These are phyloP conservation scores for Zaprionus gabonicus DNA, from an alignment of 1,140 invertebrate genomes.

Conservation along the genomic window DNA sequence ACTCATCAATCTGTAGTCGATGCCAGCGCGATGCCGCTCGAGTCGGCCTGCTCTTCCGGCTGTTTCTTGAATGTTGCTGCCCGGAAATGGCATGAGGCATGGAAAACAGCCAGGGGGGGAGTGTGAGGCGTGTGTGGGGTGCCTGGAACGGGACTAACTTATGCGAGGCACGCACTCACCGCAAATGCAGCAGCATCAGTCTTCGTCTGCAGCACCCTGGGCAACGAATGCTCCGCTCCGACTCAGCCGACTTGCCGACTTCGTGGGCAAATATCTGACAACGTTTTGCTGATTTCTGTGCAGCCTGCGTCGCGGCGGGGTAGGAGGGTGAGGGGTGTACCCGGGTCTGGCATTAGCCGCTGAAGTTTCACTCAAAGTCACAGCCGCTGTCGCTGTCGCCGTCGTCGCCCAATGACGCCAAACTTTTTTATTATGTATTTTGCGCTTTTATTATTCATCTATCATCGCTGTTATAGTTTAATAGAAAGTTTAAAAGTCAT, in stretches of 20 bases:
- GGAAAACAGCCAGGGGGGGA: neutral
- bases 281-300: conserved; percentile 55
- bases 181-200: conserved; percentile 81
- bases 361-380: conserved; percentile 42
- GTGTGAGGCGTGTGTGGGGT: neutral
- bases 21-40: conserved; percentile 44
- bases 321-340: conserved; percentile 2
- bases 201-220: conserved; percentile 57
- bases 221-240: conserved; percentile 16
- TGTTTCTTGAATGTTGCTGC: conserved; percentile 24
- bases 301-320: conserved; percentile 16
- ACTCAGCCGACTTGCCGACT: conserved; percentile 6
- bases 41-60: conserved; percentile 55
- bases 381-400: conserved; percentile 46
- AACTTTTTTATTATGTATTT: conserved; percentile 83
- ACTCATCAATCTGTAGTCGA: conserved; percentile 79
- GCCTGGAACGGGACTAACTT: conserved; percentile 58
- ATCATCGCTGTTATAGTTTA: conserved; percentile 82
- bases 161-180: conserved; percentile 80
- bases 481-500: conserved; percentile 83
- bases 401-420: conserved; percentile 52
- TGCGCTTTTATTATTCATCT: conserved; percentile 80
- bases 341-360: conserved; percentile 8
- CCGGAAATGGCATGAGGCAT: conserved; percentile 12
- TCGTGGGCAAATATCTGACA: conserved; percentile 63